Conservation (phyloP, 2,888 invertebrate genomes). For the Aphrophora alni region DNA sequence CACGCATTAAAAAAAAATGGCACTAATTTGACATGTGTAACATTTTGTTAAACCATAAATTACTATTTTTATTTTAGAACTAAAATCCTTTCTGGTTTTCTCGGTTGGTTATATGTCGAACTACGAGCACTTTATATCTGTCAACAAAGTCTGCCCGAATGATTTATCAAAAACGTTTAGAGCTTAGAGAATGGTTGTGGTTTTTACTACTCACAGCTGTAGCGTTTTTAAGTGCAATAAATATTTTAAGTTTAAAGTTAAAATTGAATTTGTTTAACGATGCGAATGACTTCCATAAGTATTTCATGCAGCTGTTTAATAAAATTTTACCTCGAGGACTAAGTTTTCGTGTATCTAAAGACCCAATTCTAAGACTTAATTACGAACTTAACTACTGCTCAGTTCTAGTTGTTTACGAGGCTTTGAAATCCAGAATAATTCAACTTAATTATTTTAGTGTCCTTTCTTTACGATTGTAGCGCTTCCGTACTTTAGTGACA, state of each 20-base stretch:
- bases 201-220: neutral
- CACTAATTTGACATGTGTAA: too few species aligned
- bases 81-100: too few species aligned
- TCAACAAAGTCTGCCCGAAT: too few species aligned
- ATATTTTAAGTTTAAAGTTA: neutral
- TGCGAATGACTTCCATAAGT: neutral
- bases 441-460: conserved; percentile 6
- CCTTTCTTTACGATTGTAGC: neutral
- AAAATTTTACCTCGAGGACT: neutral
- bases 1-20: too few species aligned
- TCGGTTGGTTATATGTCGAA: too few species aligned
- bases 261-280: neutral
- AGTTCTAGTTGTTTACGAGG: neutral
- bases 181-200: too few species aligned
- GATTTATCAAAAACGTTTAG: too few species aligned
- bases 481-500: neutral
- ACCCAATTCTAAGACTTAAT: neutral
- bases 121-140: too few species aligned
- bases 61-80: too few species aligned
- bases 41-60: too few species aligned
- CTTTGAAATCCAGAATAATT: neutral
- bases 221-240: neutral
- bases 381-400: neutral
- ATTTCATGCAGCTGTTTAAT: neutral
- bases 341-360: neutral